Evolutionary conservation across 2,888 invertebrate species (phyloP), one percentile per base, ranked within the genome.

Genomic region (Trichacis sp.): DNA sequence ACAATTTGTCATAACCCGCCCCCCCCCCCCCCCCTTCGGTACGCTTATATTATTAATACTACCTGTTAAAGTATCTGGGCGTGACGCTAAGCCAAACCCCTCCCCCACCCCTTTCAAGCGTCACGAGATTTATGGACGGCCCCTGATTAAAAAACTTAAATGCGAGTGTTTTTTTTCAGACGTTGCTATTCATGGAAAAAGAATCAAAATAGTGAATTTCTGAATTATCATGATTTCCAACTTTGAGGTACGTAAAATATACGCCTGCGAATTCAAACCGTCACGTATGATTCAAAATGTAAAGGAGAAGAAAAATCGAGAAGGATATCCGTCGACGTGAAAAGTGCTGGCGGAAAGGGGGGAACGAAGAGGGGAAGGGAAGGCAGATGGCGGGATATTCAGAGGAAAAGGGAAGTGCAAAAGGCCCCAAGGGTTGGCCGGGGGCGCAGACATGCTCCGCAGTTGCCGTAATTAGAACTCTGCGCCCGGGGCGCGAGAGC

Each of bases 391-490:
- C 48, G 51, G 54, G 64, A 63, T 68, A 50, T 47, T 30, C 51
- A 45, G 64, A 47, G 63, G 65, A 48, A 63, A 53, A 63, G 64
- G 70, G 74, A 73, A 77, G 74, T 74, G 75, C 73, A 75, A 75
- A 76, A 74, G 69, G 64, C 73, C 78, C 77, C 57, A 66, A 55
- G 75, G 81, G 70, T 67, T 63, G 54, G 75, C 81, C 68, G 48
- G 49, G 61, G 77, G 81, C 76, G 69, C 73, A 78, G 77, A 78
- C 74, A 77, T 73, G 73, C 73, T 80, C 77, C 75, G 79, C 81
- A 81, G 81, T 82, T 75, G 77, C 80, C 82, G 83, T 84, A 84
- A 84, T 84, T 84, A 84, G 84, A 84, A 83, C 81, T 77, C 76
- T 79, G 77, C 73, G 81, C 83, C 79, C 49, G 62, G 58, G 73